These are phyloP conservation scores for Pseudochaenichthys georgianus DNA, from an alignment of 2,797 vertebrate genomes.

Conservation along the genomic window DNA sequence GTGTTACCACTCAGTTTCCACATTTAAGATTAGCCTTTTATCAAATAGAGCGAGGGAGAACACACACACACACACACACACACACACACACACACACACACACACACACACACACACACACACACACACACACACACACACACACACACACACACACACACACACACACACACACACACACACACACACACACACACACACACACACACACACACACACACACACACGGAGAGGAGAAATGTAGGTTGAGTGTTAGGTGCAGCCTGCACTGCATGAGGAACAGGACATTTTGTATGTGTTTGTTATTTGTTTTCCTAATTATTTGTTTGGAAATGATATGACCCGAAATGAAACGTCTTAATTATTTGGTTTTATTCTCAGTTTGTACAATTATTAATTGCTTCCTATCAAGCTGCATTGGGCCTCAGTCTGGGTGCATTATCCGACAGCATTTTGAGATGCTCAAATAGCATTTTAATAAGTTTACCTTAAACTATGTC, in stretches of 20 bases:
- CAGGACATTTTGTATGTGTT: constrained; percentile 19
- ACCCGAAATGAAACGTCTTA: constrained; percentile 14
- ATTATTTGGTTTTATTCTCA: constrained; percentile 37
- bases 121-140: background rate
- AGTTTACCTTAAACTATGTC: constrained; percentile 13
- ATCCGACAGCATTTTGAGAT: constrained; percentile 44
- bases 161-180: background rate
- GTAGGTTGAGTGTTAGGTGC: constrained; percentile 59
- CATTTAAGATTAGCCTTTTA: constrained; percentile 37
- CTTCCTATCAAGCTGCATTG: constrained; percentile 49
- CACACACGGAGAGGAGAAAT: constrained; percentile 15
- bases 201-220: background rate
- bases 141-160: background rate
- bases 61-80: background rate
- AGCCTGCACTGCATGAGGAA: constrained; percentile 53
- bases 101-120: background rate
- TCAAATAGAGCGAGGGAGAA: constrained; percentile 15
- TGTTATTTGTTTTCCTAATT: constrained; percentile 18
- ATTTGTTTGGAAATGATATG: constrained; percentile 11
- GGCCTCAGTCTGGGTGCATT: constrained; percentile 72
- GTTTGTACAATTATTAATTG: constrained; percentile 21
- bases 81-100: background rate
- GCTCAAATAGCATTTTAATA: constrained; percentile 5
- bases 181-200: background rate
- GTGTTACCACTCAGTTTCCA: constrained; percentile 22